A percentile compares a stretch with the other conserved stretches of the same genome.
phyloP scores from a whole-genome alignment of 2,888 invertebrate species.

The Acanthosoma haemorrhoidale region DNA sequence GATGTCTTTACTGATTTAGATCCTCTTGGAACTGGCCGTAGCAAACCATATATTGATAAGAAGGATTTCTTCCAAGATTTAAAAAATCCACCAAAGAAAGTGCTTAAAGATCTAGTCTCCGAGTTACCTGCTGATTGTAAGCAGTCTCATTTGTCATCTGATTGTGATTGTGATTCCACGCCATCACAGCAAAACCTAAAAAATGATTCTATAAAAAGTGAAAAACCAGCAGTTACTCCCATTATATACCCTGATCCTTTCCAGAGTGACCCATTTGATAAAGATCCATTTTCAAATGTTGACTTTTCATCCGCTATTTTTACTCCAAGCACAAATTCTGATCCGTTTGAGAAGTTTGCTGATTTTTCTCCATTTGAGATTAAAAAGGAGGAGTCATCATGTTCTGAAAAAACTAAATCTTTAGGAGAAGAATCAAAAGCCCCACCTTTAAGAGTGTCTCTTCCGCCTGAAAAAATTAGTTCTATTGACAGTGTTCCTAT shows the following conservation, averaged over 20 bases:
- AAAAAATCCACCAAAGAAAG: constrained; percentile 90
- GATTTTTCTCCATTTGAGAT: constrained; percentile 44
- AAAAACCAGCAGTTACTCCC: constrained; percentile 27
- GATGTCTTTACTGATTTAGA: constrained; percentile 91
- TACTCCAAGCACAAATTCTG: constrained; percentile 46
- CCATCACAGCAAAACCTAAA: not conserved
- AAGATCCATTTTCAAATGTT: constrained; percentile 60
- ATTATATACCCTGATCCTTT: constrained; percentile 53
- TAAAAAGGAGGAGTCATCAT: constrained; percentile 18
- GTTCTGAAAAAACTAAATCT: constrained; percentile 1
- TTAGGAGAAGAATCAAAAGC: constrained; percentile 46
- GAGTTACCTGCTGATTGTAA: constrained; percentile 37
- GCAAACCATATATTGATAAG: constrained; percentile 89
- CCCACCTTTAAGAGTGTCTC: constrained; percentile 62
- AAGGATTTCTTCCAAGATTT: constrained; percentile 94
- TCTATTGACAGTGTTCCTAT: constrained; percentile 31
- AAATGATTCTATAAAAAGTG: constrained; percentile 23
- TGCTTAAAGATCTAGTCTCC: constrained; percentile 75
- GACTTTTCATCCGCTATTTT: constrained; percentile 49
- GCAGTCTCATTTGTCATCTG: constrained; percentile 42
- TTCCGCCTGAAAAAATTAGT: constrained; percentile 56
- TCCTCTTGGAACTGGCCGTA: constrained; percentile 85
- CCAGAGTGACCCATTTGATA: constrained; percentile 69
- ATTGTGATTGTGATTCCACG: constrained; percentile 38
- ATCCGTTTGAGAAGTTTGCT: constrained; percentile 57